These are phyloP conservation scores for Colistium nudipinnis DNA, from an alignment of 2,113 vertebrate genomes.

Conservation along the genomic window DNA sequence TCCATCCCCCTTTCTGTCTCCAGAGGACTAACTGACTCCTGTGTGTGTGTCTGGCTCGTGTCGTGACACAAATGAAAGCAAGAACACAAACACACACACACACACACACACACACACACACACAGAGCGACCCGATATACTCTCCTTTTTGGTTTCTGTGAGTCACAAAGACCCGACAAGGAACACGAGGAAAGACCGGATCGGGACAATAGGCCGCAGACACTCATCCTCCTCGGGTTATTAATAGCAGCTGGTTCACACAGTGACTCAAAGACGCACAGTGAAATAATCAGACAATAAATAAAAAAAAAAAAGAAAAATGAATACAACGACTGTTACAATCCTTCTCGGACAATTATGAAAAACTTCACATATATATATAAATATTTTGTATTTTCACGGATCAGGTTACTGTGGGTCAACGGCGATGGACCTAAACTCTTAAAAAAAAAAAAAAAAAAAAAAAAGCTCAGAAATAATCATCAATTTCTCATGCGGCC, in stretches of 20 bases:
- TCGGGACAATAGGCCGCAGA: slow-evolving; percentile 39
- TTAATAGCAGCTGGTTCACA: slow-evolving; percentile 53
- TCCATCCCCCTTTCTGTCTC: slow-evolving; percentile 31
- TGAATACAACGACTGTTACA: no score
- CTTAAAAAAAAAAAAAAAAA: no score
- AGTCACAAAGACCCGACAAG: slow-evolving; percentile 50
- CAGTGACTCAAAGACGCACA: slow-evolving; percentile 26
- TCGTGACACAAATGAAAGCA: slow-evolving; percentile 7
- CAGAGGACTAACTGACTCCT: slow-evolving; percentile 15
- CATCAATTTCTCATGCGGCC: no score
- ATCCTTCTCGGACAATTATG: no score
- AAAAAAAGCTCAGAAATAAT: no score
- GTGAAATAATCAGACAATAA: no score
- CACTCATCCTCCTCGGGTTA: slow-evolving; percentile 51
- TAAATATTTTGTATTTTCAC: no score
- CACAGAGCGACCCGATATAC: slow-evolving; percentile 42
- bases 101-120: neutral
- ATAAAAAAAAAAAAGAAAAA: no score
- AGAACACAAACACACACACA: slow-evolving; percentile 15
- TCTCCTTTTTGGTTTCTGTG: slow-evolving; percentile 15
- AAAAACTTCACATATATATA: no score
- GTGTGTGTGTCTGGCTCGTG: neutral
- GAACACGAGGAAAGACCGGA: slow-evolving; percentile 49
- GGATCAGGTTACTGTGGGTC: no score
- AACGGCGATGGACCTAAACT: no score